These are phyloP conservation scores for Vulpes lagopus DNA, from an alignment of 2,113 vertebrate species.

Conservation along the genomic window DNA sequence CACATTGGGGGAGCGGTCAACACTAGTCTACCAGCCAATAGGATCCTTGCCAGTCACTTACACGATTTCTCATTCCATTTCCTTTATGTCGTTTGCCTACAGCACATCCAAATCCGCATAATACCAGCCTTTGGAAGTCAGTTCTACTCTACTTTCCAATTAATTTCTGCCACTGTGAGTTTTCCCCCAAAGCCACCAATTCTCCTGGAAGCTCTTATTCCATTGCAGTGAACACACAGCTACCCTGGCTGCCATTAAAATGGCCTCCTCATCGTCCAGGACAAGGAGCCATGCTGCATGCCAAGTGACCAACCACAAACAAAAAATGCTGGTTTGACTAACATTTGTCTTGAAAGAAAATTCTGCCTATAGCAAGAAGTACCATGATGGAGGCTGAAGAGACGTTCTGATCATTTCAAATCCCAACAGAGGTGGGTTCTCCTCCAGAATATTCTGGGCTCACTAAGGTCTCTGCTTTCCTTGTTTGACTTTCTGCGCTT, in stretches of 20 bases:
- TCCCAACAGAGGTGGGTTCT: slow-evolving; percentile 74
- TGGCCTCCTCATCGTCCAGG: slow-evolving; percentile 87
- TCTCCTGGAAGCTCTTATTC: slow-evolving; percentile 82
- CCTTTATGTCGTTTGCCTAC: not conserved
- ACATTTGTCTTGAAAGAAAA: slow-evolving; percentile 92
- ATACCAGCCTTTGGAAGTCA: not conserved
- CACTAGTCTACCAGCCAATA: too few relatives aligned
- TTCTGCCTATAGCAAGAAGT: slow-evolving; percentile 88
- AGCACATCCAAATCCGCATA: not conserved
- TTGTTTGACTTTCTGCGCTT: slow-evolving; percentile 60
- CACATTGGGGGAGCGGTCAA: not conserved
- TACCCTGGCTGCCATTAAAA: slow-evolving; percentile 81
- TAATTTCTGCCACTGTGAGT: slow-evolving; percentile 67
- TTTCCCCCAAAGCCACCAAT: slow-evolving; percentile 30
- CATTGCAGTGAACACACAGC: slow-evolving; percentile 82
- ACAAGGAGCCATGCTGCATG: slow-evolving; percentile 87
- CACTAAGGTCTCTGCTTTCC: slow-evolving; percentile 84
- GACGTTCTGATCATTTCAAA: slow-evolving; percentile 85
- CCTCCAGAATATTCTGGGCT: slow-evolving; percentile 81
- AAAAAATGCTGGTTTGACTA: slow-evolving; percentile 92
- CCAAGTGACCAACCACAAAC: slow-evolving; percentile 91
- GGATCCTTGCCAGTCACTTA: not conserved
- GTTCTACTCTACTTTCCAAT: slow-evolving; percentile 49
- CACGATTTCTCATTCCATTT: not conserved
- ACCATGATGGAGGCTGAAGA: slow-evolving; percentile 84